Evolutionary conservation across 2,797 vertebrate genomes (phyloP).

Genomic region (Oceanodroma leucorhoa): DNA sequence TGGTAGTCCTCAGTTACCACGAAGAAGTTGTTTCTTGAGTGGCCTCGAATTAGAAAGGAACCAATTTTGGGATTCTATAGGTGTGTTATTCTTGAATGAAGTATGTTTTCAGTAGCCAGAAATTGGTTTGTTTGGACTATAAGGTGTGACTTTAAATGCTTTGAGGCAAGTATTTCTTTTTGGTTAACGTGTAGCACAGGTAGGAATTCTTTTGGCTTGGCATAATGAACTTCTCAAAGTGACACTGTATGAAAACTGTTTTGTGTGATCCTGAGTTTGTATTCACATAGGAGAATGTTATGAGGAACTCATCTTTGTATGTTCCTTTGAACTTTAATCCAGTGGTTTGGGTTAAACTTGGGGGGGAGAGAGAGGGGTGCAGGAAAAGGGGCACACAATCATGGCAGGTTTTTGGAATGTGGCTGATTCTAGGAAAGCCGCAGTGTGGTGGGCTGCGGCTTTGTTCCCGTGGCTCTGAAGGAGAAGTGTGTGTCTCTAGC

Average conservation of each 20-base stretch:
- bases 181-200: not conserved
- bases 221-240: not conserved
- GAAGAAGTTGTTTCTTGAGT: not conserved
- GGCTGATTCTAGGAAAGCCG: not conserved
- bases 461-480: not conserved
- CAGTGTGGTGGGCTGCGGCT: not conserved
- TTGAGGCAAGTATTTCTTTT: not conserved
- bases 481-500: not conserved
- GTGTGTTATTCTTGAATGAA: not conserved
- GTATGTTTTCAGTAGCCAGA: not conserved
- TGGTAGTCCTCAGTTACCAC: not conserved
- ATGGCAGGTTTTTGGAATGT: not conserved
- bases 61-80: not conserved
- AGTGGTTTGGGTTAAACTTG: not conserved
- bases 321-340: not conserved
- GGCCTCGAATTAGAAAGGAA: not conserved
- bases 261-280: not conserved
- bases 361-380: accelerated
- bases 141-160: not conserved
- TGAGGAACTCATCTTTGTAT: not conserved
- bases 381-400: not conserved
- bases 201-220: not conserved
- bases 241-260: not conserved
- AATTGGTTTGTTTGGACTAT: not conserved
- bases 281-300: not conserved